phyloP scores from a whole-genome alignment of 2,113 vertebrate species.

The Cichladusa arquata region DNA sequence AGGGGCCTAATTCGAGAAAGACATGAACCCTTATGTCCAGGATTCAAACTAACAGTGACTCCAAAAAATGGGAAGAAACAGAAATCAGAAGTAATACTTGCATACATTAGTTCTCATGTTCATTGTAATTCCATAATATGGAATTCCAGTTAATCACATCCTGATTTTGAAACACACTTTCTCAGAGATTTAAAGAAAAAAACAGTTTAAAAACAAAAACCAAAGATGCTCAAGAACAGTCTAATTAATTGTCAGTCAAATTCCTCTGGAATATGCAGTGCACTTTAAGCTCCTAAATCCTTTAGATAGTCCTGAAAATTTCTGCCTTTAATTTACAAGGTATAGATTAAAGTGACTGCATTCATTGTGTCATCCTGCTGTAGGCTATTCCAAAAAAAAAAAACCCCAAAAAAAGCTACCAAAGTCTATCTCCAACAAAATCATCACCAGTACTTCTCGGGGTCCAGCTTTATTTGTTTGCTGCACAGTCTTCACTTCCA shows the following conservation, averaged over 20 bases:
- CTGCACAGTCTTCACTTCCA: background rate
- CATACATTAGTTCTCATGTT: background rate
- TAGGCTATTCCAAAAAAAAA: background rate
- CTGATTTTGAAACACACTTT: background rate
- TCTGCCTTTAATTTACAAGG: background rate
- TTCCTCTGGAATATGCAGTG: background rate
- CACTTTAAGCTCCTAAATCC: background rate
- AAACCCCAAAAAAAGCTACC: no score
- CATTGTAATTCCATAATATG: background rate
- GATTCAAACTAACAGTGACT: background rate
- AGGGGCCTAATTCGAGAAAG: background rate
- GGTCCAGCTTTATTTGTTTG: background rate
- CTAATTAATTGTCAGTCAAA: background rate
- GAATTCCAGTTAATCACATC: background rate
- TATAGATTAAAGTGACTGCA: background rate
- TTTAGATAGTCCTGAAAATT: background rate
- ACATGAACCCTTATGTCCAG: background rate
- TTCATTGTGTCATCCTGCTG: background rate
- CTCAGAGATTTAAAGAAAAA: background rate
- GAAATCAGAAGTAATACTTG: background rate
- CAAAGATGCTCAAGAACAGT: background rate
- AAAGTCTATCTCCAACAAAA: no score
- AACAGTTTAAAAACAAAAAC: background rate
- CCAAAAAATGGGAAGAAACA: background rate
- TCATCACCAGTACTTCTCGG: background rate